phyloP scores from a whole-genome alignment of 2,113 vertebrate genomes.

The Equus przewalskii region DNA sequence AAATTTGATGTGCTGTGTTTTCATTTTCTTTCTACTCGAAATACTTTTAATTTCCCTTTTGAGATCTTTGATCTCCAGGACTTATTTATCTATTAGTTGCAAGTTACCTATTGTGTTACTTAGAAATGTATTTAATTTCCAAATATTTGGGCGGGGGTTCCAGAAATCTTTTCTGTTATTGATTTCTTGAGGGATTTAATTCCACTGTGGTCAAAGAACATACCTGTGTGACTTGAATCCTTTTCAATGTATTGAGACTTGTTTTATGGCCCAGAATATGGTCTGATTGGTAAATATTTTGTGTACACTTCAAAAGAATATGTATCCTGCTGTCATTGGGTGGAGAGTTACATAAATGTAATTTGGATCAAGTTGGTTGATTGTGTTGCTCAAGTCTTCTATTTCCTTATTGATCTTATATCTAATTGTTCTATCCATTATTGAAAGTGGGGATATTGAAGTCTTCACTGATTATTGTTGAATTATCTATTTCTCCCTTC shows the following conservation, averaged over 20 bases:
- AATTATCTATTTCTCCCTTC: too few relatives aligned
- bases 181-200: constrained; percentile 13
- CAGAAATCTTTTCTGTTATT: not conserved
- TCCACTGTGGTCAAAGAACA: not conserved
- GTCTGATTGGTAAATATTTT: too few relatives aligned
- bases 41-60: not conserved
- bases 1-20: not conserved
- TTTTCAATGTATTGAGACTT: not conserved
- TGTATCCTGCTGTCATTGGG: too few relatives aligned
- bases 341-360: too few relatives aligned
- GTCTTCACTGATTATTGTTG: too few relatives aligned
- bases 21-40: constrained; percentile 3
- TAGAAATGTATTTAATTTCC: not conserved
- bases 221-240: not conserved
- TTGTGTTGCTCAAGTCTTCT: too few relatives aligned
- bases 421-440: too few relatives aligned
- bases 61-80: not conserved
- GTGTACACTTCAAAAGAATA: too few relatives aligned
- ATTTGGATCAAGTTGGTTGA: too few relatives aligned
- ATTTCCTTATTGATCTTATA: too few relatives aligned
- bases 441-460: too few relatives aligned
- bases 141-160: not conserved
- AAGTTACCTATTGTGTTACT: not conserved
- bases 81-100: not conserved
- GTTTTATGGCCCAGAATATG: not conserved